Percentiles rank a stretch among this genome's conserved stretches.
phyloP scores from a whole-genome alignment of 2,797 vertebrate genomes.

The Myotis planiceps region DNA sequence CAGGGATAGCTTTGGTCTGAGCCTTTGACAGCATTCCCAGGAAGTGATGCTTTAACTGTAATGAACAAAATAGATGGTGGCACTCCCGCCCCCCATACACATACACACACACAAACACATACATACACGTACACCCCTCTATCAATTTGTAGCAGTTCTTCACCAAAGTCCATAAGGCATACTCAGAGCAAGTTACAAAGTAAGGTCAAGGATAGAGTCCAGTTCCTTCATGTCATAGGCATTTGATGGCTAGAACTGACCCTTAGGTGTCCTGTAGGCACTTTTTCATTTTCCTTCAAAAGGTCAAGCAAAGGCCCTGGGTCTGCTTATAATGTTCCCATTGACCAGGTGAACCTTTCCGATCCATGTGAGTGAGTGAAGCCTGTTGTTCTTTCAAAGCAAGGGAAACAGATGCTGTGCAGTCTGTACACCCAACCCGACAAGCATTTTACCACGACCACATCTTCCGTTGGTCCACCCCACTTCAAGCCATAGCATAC shows the following conservation, averaged over 20 bases:
- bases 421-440: background rate
- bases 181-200: background rate
- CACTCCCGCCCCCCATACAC: rapidly evolving
- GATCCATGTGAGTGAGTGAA: background rate
- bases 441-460: background rate
- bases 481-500: background rate
- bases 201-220: background rate
- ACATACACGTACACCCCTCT: background rate
- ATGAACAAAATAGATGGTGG: background rate
- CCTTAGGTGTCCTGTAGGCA: background rate
- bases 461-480: background rate
- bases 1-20: background rate
- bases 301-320: background rate
- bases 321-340: background rate
- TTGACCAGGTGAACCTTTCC: background rate
- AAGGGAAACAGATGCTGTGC: rapidly evolving
- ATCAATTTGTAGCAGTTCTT: background rate
- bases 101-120: no score
- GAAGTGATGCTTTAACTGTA: background rate
- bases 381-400: background rate
- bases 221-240: background rate
- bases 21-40: background rate
- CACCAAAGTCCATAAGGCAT: background rate
- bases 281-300: constrained; percentile 9
- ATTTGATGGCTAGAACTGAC: background rate